Percentiles rank a stretch among this genome's conserved stretches.
Conservation (phyloP, 2,888 invertebrate species). For the Folsomia manolachei region DNA sequence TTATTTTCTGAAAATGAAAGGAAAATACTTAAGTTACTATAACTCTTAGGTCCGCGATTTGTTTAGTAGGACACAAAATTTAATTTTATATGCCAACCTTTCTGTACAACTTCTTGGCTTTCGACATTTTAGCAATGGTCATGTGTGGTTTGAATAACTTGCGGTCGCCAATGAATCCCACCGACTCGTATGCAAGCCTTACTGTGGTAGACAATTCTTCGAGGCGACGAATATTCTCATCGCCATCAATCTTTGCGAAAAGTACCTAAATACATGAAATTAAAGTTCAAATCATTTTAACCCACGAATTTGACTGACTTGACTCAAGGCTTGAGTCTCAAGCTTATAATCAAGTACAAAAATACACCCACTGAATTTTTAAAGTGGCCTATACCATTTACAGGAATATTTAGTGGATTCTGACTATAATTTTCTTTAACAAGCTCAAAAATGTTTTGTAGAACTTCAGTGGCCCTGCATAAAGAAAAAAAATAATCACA, state of each 20-base stretch:
- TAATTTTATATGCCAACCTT: too few species aligned
- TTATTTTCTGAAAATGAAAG: constrained; percentile 17
- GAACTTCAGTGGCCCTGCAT: constrained; percentile 26
- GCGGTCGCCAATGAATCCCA: constrained; percentile 29
- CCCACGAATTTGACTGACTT: not conserved
- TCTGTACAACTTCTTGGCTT: constrained; percentile 35
- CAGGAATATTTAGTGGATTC: constrained; percentile 34
- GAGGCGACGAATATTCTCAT: constrained; percentile 21
- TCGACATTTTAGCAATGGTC: constrained; percentile 41
- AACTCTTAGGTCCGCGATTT: too few species aligned
- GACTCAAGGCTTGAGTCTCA: not conserved
- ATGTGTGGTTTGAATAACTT: constrained; percentile 39
- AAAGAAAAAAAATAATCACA: not conserved
- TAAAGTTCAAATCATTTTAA: not conserved
- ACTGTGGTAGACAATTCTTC: constrained; percentile 26
- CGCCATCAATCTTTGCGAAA: constrained; percentile 38
- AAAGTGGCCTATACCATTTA: constrained; percentile 40
- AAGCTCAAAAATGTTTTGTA: constrained; percentile 26
- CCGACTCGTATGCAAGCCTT: constrained; percentile 24
- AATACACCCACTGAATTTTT: constrained; percentile 31
- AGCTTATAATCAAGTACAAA: not conserved
- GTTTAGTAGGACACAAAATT: not conserved
- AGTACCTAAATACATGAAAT: constrained; percentile 28
- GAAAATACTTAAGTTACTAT: not conserved
- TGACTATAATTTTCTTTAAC: constrained; percentile 24